Conservation (phyloP, 1,140 invertebrate species). For the Pogonus chalceus region DNA sequence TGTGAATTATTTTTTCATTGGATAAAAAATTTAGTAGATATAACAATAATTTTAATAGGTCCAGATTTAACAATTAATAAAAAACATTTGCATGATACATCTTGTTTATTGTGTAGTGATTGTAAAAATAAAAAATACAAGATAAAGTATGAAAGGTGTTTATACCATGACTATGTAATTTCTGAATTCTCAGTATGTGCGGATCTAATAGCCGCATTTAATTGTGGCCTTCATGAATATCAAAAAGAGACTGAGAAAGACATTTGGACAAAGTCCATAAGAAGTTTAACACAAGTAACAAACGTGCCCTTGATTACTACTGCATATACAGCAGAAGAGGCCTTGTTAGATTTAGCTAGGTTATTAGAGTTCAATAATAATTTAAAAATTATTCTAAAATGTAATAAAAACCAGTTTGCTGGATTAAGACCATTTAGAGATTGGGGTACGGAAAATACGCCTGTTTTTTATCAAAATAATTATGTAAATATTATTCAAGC, state of each 20-base stretch:
- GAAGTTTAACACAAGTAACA: neutral
- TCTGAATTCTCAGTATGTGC: neutral
- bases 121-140: neutral
- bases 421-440: neutral
- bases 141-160: neutral
- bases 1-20: no score
- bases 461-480: neutral
- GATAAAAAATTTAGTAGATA: neutral
- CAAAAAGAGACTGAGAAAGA: neutral
- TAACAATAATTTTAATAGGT: neutral
- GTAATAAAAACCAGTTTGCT: neutral
- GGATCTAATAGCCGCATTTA: neutral
- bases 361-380: neutral
- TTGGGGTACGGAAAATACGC: neutral
- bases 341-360: neutral
- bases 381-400: neutral
- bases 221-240: slow-evolving; percentile 3
- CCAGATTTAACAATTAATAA: neutral
- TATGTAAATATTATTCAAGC: neutral
- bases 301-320: neutral
- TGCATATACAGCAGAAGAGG: neutral
- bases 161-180: neutral
- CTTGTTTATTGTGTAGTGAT: neutral
- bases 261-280: neutral
- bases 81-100: no score